A percentile compares a stretch with the other conserved stretches of the same genome.
phyloP scores from a whole-genome alignment of 2,888 invertebrate species.

The Pollenia griseotomentosa region DNA sequence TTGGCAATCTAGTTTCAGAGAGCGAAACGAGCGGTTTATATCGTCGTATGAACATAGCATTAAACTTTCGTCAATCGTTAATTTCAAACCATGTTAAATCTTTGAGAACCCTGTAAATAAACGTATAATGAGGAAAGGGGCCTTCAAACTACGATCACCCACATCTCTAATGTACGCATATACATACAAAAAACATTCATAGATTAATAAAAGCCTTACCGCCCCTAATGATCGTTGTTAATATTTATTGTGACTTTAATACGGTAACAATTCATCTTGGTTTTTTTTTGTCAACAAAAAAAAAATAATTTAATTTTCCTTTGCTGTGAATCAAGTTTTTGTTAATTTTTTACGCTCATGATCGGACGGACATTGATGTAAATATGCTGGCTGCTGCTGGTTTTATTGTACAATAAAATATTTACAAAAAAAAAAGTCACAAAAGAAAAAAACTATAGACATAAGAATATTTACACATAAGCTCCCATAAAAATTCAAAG shows the following conservation, averaged over 20 bases:
- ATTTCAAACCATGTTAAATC: too few species aligned
- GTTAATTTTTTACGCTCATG: slow-evolving; percentile 22
- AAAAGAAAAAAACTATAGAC: background rate
- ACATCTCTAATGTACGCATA: too few species aligned
- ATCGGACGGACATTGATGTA: background rate
- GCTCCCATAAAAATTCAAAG: slow-evolving; percentile 45
- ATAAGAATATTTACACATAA: background rate
- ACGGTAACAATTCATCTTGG: slow-evolving; percentile 9
- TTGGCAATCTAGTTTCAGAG: too few species aligned
- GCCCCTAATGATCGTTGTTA: slow-evolving; percentile 23
- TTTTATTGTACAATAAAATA: slow-evolving; percentile 28
- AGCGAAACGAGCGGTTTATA: too few species aligned
- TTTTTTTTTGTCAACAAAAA: slow-evolving; percentile 6
- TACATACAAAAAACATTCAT: background rate
- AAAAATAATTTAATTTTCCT: background rate
- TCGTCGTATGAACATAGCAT: too few species aligned
- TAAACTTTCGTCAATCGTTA: too few species aligned
- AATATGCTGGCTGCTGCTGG: slow-evolving; percentile 31
- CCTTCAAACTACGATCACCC: too few species aligned
- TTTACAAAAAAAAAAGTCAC: slow-evolving; percentile 7
- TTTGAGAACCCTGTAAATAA: too few species aligned
- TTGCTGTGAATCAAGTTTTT: background rate
- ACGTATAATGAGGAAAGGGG: too few species aligned
- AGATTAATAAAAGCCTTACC: slow-evolving; percentile 13
- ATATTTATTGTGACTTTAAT: slow-evolving; percentile 45